Percentiles rank a stretch among this genome's conserved stretches.
Conservation (phyloP, 2,888 invertebrate species). For the Troides oblongomaculatus region DNA sequence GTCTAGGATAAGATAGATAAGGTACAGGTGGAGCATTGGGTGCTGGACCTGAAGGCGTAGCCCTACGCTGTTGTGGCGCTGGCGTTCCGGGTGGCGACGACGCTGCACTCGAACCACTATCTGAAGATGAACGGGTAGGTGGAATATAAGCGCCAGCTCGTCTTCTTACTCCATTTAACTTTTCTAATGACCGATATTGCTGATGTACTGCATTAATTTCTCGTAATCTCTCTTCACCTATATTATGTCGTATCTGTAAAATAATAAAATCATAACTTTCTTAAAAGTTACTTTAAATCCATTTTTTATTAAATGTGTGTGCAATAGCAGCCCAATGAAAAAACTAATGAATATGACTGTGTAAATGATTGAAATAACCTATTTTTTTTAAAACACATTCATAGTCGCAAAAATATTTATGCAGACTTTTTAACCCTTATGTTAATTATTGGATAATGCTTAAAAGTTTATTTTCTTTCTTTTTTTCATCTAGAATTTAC, state of each 20-base stretch:
- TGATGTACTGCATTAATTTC: conserved; percentile 79
- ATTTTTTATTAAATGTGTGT: too few species aligned
- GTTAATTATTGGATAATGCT: too few species aligned
- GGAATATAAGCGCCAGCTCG: conserved; percentile 58
- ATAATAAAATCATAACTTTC: neutral
- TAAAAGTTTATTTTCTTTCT: too few species aligned
- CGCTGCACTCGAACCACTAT: conserved; percentile 69
- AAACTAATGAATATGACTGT: too few species aligned
- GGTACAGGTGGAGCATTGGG: conserved; percentile 47
- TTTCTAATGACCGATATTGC: conserved; percentile 79
- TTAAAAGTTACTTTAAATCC: too few species aligned
- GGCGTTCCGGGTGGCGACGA: conserved; percentile 70
- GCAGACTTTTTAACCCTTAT: too few species aligned
- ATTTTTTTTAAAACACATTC: too few species aligned
- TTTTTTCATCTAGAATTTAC: too few species aligned
- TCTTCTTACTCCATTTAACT: conserved; percentile 78
- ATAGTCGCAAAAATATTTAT: too few species aligned
- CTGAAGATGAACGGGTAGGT: conserved; percentile 60
- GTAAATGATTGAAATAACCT: too few species aligned
- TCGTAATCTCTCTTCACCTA: conserved; percentile 82
- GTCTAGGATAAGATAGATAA: conserved; percentile 62
- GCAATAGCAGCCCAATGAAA: too few species aligned
- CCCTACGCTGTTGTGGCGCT: conserved; percentile 51
- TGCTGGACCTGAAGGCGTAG: conserved; percentile 46
- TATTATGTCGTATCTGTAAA: conserved; percentile 80